Evolutionary conservation across 2,113 vertebrate species (phyloP).

Genomic region (Heterotilapia buettikoferi): DNA sequence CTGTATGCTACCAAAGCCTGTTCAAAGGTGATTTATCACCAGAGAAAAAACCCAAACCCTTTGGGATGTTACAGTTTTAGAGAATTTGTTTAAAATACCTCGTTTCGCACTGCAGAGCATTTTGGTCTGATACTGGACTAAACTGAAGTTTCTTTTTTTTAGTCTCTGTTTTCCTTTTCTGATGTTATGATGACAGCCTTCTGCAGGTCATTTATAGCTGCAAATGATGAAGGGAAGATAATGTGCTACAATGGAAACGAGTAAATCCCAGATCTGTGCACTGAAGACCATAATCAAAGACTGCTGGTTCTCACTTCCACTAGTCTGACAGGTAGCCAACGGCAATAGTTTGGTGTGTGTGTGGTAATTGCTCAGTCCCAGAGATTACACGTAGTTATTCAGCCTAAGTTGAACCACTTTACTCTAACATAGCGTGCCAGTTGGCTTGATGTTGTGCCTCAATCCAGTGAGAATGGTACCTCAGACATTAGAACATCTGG

Average conservation of each 20-base stretch:
- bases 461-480: slow-evolving; percentile 22
- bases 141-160: background rate
- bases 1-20: background rate
- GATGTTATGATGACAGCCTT: background rate
- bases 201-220: background rate
- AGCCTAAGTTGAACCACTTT: slow-evolving; percentile 21
- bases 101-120: background rate
- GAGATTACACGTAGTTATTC: slow-evolving; percentile 8
- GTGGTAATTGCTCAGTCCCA: slow-evolving; percentile 14
- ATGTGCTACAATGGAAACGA: background rate
- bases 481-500: slow-evolving; percentile 60
- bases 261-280: background rate
- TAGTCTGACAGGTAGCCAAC: slow-evolving; percentile 6
- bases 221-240: background rate
- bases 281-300: background rate
- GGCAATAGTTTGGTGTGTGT: background rate
- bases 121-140: background rate
- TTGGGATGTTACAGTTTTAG: background rate
- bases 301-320: background rate
- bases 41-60: background rate
- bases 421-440: background rate
- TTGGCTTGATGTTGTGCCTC: slow-evolving; percentile 24
- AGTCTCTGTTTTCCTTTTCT: background rate
- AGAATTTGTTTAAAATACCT: background rate
- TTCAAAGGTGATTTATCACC: background rate